Conservation (phyloP, 2,113 vertebrate genomes). For the Nyctereutes procyonoides region DNA sequence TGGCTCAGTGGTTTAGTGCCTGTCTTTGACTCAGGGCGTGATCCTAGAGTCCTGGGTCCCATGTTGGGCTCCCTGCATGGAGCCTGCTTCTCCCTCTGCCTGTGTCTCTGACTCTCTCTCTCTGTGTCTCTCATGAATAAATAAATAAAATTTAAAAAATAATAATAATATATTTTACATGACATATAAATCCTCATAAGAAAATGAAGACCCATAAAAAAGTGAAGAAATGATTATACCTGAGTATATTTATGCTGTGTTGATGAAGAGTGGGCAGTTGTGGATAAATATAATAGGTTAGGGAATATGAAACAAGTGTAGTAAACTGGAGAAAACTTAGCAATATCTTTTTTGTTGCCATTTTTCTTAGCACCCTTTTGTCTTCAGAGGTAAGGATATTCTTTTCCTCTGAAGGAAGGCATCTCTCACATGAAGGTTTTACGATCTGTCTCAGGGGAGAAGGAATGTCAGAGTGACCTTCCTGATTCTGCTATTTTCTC, state of each 20-base stretch:
- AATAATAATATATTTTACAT: background rate
- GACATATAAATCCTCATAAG: background rate
- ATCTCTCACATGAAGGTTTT: background rate
- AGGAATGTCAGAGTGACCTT: background rate
- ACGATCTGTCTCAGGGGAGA: background rate
- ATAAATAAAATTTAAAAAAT: too few relatives aligned
- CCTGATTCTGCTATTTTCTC: background rate
- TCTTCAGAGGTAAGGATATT: background rate
- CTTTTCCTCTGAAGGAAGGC: background rate
- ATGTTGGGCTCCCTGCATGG: too few relatives aligned
- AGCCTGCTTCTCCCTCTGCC: too few relatives aligned
- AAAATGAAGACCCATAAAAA: background rate
- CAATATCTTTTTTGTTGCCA: background rate
- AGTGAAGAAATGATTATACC: background rate
- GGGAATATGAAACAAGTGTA: background rate
- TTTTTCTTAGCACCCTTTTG: background rate
- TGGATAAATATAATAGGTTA: background rate
- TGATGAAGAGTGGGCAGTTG: background rate
- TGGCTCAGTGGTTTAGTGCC: too few relatives aligned
- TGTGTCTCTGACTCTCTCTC: too few relatives aligned
- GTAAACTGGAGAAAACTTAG: background rate
- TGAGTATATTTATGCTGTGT: background rate
- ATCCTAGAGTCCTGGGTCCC: too few relatives aligned
- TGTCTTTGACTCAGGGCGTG: too few relatives aligned
- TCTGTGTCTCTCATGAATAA: too few relatives aligned